Base-by-base conservation (phyloP, 2,888 invertebrate species). In the Hirtodrosophila histrioides region DNA sequence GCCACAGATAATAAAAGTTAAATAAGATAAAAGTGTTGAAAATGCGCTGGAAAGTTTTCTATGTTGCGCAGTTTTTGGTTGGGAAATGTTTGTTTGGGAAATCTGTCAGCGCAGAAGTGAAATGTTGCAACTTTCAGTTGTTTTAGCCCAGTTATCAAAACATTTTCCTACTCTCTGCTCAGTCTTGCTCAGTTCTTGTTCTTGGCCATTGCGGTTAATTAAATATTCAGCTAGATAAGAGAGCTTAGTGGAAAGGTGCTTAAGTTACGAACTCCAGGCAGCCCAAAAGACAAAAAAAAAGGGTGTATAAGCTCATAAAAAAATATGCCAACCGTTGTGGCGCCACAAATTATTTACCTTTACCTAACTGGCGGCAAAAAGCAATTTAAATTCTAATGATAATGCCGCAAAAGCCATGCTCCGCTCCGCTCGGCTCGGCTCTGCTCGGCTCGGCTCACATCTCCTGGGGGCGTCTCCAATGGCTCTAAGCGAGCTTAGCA, bases 331-430 rank as follows among this genome's bases (percentile, higher is more conserved):
- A 76, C 50, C 71, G 74, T 40, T 53, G 64, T 67, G 67, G 80
- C 85, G 67, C 79, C 79, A 77, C 71, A 66, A 86, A 75, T 82
- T 82, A 86, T 82, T 79, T 86, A 75, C 81, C 68, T 71, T 76
- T 63, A 64, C 70, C 76, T 69, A 48, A 66, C 60, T 61, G 66
- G 66, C 80, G 67, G 67, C 68, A 65, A 80, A 83, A 86, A 80
- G 84, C 74, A 83, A 83, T 83, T 83, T 86, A 83, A 83, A 83
- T 83, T 83, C 86, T 83, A 86, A 83, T 83, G 86, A 83, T 83
- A 86, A 83, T 83, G 51, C 86, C 86, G 72, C 83, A 67, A 82
- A 82, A 79, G 69, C 69, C 69, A 48, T 53, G 48, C 17, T n/a
- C n/a, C n/a, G n/a, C n/a, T n/a, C 63, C 61, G 51, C 56, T 39